Base-by-base conservation (phyloP, 2,797 vertebrate genomes). In the Sciurus carolinensis region DNA sequence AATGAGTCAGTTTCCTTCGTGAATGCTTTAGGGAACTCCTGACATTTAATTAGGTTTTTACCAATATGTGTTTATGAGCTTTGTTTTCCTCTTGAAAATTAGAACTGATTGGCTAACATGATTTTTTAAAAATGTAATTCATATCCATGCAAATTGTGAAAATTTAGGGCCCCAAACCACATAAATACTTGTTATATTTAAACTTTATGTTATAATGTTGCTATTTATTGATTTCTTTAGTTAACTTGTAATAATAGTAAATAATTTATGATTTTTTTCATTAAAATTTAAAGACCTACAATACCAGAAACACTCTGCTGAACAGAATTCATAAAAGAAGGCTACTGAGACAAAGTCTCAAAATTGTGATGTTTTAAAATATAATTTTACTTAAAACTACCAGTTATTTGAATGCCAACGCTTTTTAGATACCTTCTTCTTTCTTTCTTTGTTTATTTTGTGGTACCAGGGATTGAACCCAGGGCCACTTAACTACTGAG, bases 31-130 rank as follows among this genome's bases (percentile, higher is more conserved):
- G 66, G 83, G 54, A 93, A 86, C 20, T 87, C 28, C 42, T 96
- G 95, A 93, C 72, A 87, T 94, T 96, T 92, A 95, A 83, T 94
- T 94, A 87, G 69, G 5, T 69, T 97, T 91, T 83, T 86, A 84
- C 36, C n/a, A 92, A 79, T 67, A 3, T 91, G 42, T 69, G 54
- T 83, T 94, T 91, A 54, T 88, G n/a, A 86, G 11, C 33, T 94
- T 69, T 90, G 26, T 91, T 96, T 96, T 94, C 10, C 7, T 94
- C n/a, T 83, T 92, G 36, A 95, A 95, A 89, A 36, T 95, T 57
- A 91, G 86, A 94, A 94, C 91, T 80, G 87, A 81, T 52, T 86
- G 12, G 36, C 12, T 83, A 42, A 10, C 73, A 71, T 57, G 20
- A 22, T 57, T 57, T 57, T 26, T 87, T 86, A 94, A 82, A 87